Percentiles rank a stretch among this genome's conserved stretches.
phyloP scores from a whole-genome alignment of 1,140 invertebrate species.

The Phymastichus coffea region DNA sequence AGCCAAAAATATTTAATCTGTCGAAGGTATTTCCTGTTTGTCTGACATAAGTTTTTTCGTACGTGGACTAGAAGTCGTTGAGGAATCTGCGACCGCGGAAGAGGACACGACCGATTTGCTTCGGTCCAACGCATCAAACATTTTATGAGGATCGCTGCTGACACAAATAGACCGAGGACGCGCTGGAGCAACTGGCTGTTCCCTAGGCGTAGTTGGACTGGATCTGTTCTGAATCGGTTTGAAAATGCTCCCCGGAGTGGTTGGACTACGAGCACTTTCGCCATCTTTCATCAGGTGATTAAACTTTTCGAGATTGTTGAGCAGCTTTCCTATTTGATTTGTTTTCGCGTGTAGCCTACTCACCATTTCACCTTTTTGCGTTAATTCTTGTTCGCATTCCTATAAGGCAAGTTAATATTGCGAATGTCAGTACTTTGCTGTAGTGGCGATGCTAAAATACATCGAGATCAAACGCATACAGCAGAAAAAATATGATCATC shows the following conservation, averaged over 20 bases:
- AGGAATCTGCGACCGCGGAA: too few species aligned
- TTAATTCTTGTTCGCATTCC: slow-evolving; percentile 91
- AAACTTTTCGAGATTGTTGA: slow-evolving; percentile 86
- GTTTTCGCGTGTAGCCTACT: slow-evolving; percentile 86
- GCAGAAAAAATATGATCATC: neutral
- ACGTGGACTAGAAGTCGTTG: too few species aligned
- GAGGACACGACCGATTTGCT: too few species aligned
- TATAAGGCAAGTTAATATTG: slow-evolving; percentile 51
- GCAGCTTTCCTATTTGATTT: slow-evolving; percentile 85
- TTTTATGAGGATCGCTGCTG: too few species aligned
- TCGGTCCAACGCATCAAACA: too few species aligned
- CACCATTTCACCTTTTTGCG: slow-evolving; percentile 88
- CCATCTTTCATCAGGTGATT: slow-evolving; percentile 69
- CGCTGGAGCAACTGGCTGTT: neutral
- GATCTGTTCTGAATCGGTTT: slow-evolving; percentile 52
- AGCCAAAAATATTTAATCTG: too few species aligned
- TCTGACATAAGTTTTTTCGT: too few species aligned
- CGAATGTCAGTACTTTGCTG: neutral
- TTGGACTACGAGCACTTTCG: slow-evolving; percentile 58
- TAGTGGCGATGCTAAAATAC: neutral
- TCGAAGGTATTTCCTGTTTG: too few species aligned
- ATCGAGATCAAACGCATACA: too few species aligned
- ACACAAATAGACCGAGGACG: slow-evolving; percentile 13
- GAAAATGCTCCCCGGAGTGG: slow-evolving; percentile 59
- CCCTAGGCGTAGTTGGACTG: slow-evolving; percentile 53